phyloP scores from a whole-genome alignment of 2,888 invertebrate genomes.

The Ormyrus pomaceus region DNA sequence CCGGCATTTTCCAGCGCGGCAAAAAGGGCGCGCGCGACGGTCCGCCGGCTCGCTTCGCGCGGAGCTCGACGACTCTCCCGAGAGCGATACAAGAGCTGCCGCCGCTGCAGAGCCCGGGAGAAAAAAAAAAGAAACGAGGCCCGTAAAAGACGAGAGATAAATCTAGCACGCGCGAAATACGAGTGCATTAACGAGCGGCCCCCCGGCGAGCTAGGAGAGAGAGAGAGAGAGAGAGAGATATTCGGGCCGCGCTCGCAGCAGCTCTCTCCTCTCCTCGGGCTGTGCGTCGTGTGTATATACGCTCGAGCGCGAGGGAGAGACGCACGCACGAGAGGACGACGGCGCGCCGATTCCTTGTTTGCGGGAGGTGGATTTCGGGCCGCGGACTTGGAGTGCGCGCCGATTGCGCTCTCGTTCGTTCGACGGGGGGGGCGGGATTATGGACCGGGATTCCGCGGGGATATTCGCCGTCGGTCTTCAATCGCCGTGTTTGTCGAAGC shows the following conservation, averaged over 20 bases:
- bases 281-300: neutral
- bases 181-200: conserved; percentile 27
- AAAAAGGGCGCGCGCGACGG: neutral
- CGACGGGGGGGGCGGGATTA: too few relatives aligned
- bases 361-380: too few relatives aligned
- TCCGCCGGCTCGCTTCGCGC: neutral
- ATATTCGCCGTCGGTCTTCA: too few relatives aligned
- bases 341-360: neutral
- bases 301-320: neutral
- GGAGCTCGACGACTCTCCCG: neutral
- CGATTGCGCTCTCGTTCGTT: too few relatives aligned
- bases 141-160: conserved; percentile 15
- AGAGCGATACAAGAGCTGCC: neutral
- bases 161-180: conserved; percentile 21
- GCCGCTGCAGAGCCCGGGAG: too few relatives aligned
- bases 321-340: neutral
- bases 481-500: too few relatives aligned
- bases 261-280: neutral
- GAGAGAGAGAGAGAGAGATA: too few relatives aligned
- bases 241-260: neutral
- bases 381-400: too few relatives aligned
- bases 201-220: too few relatives aligned
- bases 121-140: neutral
- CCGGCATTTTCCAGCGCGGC: too few relatives aligned
- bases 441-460: too few relatives aligned